These are phyloP conservation scores for Thera britannica DNA, from an alignment of 2,888 invertebrate genomes.

Conservation along the genomic window DNA sequence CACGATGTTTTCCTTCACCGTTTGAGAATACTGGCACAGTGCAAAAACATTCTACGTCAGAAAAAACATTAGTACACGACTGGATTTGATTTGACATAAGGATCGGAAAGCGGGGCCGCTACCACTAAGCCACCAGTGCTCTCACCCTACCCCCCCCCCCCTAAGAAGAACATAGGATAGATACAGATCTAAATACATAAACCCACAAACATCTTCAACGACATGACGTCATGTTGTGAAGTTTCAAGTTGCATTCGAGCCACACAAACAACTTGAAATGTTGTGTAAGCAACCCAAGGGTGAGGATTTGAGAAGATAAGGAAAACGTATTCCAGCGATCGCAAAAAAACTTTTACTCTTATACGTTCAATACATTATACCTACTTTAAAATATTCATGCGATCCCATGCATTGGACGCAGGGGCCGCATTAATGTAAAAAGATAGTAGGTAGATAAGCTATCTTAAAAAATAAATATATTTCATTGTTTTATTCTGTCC, in stretches of 20 bases:
- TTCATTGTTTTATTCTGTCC: conserved; percentile 24
- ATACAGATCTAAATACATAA: neutral
- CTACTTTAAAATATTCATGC: conserved; percentile 10
- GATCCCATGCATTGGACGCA: conserved; percentile 34
- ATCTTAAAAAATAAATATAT: conserved; percentile 29
- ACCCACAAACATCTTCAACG: neutral
- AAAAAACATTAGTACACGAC: too few relatives aligned
- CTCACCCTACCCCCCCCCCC: too few relatives aligned
- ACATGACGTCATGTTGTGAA: conserved; percentile 3
- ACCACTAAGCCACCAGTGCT: too few relatives aligned
- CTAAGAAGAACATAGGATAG: too few relatives aligned
- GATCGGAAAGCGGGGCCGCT: too few relatives aligned
- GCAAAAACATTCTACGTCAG: too few relatives aligned
- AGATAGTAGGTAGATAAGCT: conserved; percentile 26
- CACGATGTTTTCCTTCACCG: too few relatives aligned
- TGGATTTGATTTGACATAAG: too few relatives aligned
- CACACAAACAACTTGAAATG: conserved; percentile 12
- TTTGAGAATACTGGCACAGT: too few relatives aligned
- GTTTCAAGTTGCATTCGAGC: neutral
- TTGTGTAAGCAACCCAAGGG: conserved; percentile 10
- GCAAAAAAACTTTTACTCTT: conserved; percentile 18
- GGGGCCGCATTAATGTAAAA: conserved; percentile 25
- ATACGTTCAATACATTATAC: conserved; percentile 14
- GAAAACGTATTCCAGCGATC: conserved; percentile 21
- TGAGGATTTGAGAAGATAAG: conserved; percentile 14